phyloP scores from a whole-genome alignment of 2,888 invertebrate species.

The Lamellibrachia satsuma region DNA sequence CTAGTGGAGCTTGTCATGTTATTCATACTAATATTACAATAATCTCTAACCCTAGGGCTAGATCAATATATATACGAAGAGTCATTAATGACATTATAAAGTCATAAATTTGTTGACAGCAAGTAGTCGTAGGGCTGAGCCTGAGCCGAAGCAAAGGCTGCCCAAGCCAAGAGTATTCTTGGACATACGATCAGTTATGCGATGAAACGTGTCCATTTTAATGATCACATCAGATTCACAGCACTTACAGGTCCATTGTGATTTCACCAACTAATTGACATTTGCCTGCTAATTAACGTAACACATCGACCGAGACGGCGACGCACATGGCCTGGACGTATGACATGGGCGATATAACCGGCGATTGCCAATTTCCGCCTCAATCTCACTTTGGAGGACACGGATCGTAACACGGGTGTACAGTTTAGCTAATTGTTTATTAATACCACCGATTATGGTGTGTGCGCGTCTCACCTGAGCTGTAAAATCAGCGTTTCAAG shows the following conservation, averaged over 20 bases:
- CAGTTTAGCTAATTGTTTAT: not conserved
- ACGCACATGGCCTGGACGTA: not conserved
- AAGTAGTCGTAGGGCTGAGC: not conserved
- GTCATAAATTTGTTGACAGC: not conserved
- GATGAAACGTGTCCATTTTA: not conserved
- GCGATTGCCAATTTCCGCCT: not conserved
- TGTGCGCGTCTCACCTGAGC: constrained; percentile 1
- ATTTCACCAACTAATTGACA: not conserved
- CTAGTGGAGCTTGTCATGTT: too few relatives aligned
- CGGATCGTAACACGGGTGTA: not conserved
- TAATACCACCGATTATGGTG: not conserved
- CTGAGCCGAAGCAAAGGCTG: not conserved
- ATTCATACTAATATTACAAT: too few relatives aligned
- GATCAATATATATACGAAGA: too few relatives aligned
- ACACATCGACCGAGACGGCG: not conserved
- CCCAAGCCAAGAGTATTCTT: not conserved
- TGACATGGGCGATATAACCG: not conserved
- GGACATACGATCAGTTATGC: not conserved
- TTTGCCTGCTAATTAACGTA: not conserved
- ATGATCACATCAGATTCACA: not conserved
- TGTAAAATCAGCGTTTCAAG: not conserved
- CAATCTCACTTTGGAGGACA: not conserved
- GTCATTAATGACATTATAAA: too few relatives aligned
- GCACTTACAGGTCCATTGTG: not conserved
- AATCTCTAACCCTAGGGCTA: too few relatives aligned